A percentile compares a stretch with the other conserved stretches of the same genome.
Evolutionary conservation across 1,140 invertebrate species (phyloP).

Genomic region (Polypedilum vanderplanki): DNA sequence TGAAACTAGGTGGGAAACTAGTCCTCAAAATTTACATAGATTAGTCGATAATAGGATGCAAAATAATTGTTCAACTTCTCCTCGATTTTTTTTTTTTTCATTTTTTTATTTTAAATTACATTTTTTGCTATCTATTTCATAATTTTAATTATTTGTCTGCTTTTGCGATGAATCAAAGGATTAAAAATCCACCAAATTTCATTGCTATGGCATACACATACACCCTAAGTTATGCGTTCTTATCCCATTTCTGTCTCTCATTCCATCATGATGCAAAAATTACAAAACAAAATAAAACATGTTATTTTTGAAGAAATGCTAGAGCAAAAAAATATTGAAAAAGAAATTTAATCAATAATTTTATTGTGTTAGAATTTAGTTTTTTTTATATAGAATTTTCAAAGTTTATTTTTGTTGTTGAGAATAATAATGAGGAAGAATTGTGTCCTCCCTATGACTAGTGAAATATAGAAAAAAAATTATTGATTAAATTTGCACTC

Average conservation of each 20-base stretch:
- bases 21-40: not conserved
- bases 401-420: slow-evolving; percentile 20
- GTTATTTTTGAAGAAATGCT: not conserved
- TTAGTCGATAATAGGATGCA: not conserved
- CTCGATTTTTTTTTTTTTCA: not conserved
- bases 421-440: too few relatives aligned
- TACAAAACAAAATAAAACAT: not conserved
- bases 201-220: not conserved
- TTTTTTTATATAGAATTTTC: not conserved
- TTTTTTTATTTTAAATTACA: not conserved
- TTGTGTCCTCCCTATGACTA: too few relatives aligned
- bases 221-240: not conserved
- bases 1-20: slow-evolving; percentile 22
- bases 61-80: not conserved
- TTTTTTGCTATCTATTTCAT: not conserved
- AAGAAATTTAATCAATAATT: not conserved
- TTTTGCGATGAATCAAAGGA: not conserved
- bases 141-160: not conserved
- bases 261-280: slow-evolving; percentile 17
- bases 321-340: not conserved
- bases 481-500: not conserved
- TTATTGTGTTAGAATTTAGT: not conserved
- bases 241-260: slow-evolving; percentile 11
- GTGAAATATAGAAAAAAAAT: not conserved
- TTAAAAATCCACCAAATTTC: not conserved